Evolutionary conservation across 2,888 invertebrate species (phyloP), one percentile per base, ranked within the genome.

Genomic region (Drosophila mayaguana): DNA sequence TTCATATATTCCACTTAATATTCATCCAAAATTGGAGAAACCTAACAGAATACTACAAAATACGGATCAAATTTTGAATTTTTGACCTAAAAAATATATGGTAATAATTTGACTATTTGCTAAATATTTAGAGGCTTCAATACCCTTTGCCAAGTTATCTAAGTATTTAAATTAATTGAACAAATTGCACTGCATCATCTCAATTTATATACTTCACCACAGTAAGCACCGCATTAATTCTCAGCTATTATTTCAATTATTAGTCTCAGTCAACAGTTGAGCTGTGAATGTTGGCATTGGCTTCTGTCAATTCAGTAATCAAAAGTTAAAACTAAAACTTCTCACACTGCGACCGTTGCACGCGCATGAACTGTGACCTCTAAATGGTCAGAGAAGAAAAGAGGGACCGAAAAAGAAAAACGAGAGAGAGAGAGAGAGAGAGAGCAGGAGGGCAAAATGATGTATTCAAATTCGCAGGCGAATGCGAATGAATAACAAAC

Each of bases 401-500:
- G 56, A 55, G 18, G 28, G 14, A 16, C 8, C 6, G n/a, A 18
- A 25, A 12, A 7, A 4, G 32, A 1, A 42, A 11, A 42, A 14
- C 9, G 8, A 51, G 34, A 4, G 7, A 25, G 18, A 14, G 16
- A 11, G 14, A 5, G 5, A 22, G 55, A 32, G 50, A 11, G 45
- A 32, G 20, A 7, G 16, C 18, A 12, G 2, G 5, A 20, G 18
- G 3, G 43, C 14, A 20, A 79, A 71, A 82, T 80, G 62, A 88
- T 88, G 83, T 83, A 83, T 83, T 83, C 83, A 83, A 88, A 88
- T 83, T 86, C 81, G 56, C 86, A 86, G 51, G 36, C 70, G 34
- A 71, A 65, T 80, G 83, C 74, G 83, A 57, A 65, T 63, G 56
- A 70, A 70, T 51, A 62, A 70, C 70, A 73, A 78, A 73, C 60